Base-by-base conservation (phyloP, 2,888 invertebrate genomes). In the Limenitis camilla region DNA sequence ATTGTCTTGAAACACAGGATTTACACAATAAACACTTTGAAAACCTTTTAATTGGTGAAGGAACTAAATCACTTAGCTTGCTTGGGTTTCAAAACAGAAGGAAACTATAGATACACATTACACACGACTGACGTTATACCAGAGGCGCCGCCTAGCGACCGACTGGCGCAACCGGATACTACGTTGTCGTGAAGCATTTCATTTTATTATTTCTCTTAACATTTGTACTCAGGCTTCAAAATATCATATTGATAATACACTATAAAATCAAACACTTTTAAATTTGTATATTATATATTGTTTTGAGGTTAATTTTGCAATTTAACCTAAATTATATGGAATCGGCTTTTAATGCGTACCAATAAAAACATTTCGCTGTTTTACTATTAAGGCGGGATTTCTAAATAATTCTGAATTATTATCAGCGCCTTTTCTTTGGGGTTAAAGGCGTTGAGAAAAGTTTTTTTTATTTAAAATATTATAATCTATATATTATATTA, bases 51-150 rank as follows among this genome's bases (percentile, higher is more conserved):
- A 74, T 74, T 76, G 77, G 72, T 73, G 71, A 78, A 78, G 74
- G 76, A 81, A 81, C 72, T 74, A 83, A 79, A 74, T 83, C 81
- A 77, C 81, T 71, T 83, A 83, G 88, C 88, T 88, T 87, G 88
- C 88, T 88, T 88, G 87, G 88, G 86, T 88, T 88, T 88, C 88
- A 88, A 88, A 88, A 88, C 88, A 88, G 88, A 87, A 88, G 85
- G 88, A 84, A 85, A 85, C 82, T 85, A 84, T 80, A 85, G 81
- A 86, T 84, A 86, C 86, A 71, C 69, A 68, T 69, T 66, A 66
- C 65, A 66, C 62, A 81, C 81, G 80, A 84, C 79, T 84, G 86
- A 87, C 85, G 83, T 83, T 74, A 78, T 76, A 78, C 75, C 64
- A 72, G 74, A 71, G 72, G 81, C 85, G 85, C 82, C 77, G 76